Evolutionary conservation across 1,140 invertebrate species (phyloP), one percentile per base, ranked within the genome.

Genomic region (Cheumatopsyche charites): DNA sequence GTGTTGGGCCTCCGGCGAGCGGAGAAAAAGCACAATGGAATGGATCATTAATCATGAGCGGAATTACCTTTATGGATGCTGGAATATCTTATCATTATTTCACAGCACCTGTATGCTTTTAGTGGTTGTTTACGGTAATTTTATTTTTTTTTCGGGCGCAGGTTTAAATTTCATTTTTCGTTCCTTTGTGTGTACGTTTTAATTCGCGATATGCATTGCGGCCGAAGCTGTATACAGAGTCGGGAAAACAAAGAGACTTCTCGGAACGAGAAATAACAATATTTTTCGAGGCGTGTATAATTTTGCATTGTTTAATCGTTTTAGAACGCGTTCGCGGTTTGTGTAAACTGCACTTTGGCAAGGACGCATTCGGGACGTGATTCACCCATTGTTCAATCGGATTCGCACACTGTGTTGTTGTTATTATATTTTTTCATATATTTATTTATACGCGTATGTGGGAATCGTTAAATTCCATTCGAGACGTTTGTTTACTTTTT

Each of bases 1-100:
- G n/a, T 19, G 19, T n/a, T n/a, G 19, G n/a, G 47, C 47, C 47
- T 19, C 47, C 19, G 47, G 47, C 47, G 47, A 52, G 47, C 19
- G 6, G 47, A 15, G 47, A 17, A 36, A 36, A 52, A n/a, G 47
- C 47, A 52, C 47, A 52, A 52, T 52, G 47, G 47, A 52, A 52
- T 52, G 47, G 47, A 52, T 52, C 47, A 52, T 52, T 52, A 52
- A 52, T 52, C 47, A 52, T 15, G 6, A 17, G 15, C 19, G 47
- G 19, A 52, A 52, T 52, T 52, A 52, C 47, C 19, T 52, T 52
- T 52, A 52, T 52, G 47, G 9, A 52, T 19, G 47, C 19, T 52
- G 19, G 47, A 52, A 52, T 15, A 1, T 52, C 47, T 52, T 52
- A 52, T 47, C 45, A 47, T 52, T 52, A 52, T 52, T 52, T 52